Percentiles rank a stretch among this genome's conserved stretches.
phyloP scores from a whole-genome alignment of 1,140 invertebrate species.

The Pogonomyrmex californicus region DNA sequence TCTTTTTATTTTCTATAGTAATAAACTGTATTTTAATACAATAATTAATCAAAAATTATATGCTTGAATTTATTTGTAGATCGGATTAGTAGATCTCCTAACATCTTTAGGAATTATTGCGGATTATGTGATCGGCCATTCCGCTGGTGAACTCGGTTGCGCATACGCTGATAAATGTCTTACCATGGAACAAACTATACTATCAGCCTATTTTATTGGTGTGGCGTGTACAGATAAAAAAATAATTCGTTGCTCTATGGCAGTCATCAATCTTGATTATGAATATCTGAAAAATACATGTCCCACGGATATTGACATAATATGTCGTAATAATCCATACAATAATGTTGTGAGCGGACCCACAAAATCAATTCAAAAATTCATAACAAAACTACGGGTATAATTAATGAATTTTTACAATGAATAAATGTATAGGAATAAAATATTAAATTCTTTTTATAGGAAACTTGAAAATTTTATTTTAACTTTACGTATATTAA shows the following conservation, averaged over 20 bases:
- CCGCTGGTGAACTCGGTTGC: conserved; percentile 92
- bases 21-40: not conserved
- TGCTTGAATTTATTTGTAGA: conserved; percentile 80
- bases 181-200: too few relatives aligned
- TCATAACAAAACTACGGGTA: conserved; percentile 85
- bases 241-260: too few relatives aligned
- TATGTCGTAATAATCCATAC: conserved; percentile 91
- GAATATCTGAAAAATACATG: too few relatives aligned
- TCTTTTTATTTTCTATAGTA: too few relatives aligned
- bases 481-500: not conserved
- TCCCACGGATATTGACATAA: conserved; percentile 81
- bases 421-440: too few relatives aligned
- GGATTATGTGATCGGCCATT: conserved; percentile 93
- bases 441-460: not conserved
- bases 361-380: conserved; percentile 84
- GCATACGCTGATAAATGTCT: too few relatives aligned
- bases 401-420: not conserved
- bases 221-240: too few relatives aligned
- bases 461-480: not conserved
- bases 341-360: conserved; percentile 92
- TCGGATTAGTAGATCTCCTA: conserved; percentile 92
- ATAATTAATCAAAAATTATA: not conserved
- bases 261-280: too few relatives aligned
- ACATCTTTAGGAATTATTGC: conserved; percentile 89
- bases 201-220: too few relatives aligned